A percentile compares a stretch with the other conserved stretches of the same genome.
phyloP scores from a whole-genome alignment of 92 coral and sea anemone genomes.

The Diadumene lineata region DNA sequence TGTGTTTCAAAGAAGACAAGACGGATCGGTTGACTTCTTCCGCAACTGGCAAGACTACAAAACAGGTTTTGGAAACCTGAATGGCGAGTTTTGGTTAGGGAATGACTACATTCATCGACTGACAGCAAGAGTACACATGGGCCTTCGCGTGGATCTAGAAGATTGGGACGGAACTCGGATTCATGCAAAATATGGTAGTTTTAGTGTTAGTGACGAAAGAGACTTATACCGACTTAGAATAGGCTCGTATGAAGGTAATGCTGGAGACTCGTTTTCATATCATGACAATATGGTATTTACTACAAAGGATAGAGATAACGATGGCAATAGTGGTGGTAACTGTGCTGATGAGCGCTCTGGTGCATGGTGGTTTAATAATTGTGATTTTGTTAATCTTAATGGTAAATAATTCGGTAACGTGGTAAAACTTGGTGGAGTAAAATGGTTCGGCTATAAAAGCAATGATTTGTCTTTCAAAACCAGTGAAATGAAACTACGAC shows the following conservation, averaged over 20 bases:
- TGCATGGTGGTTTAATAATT: constrained; percentile 4
- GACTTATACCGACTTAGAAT: neutral
- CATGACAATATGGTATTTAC: neutral
- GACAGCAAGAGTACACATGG: neutral
- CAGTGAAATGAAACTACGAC: neutral
- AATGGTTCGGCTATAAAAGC: neutral
- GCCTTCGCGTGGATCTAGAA: neutral
- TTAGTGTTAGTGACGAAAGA: neutral
- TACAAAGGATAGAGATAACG: neutral
- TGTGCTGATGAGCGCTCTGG: neutral
- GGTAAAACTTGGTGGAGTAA: neutral
- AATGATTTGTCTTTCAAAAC: neutral
- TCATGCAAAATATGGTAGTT: constrained; percentile 5
- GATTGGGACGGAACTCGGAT: constrained; percentile 4
- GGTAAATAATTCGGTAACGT: neutral
- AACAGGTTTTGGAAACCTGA: constrained; percentile 5
- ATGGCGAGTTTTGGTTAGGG: constrained; percentile 10
- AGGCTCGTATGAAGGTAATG: constrained; percentile 8
- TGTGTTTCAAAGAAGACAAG: neutral
- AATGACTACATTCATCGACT: constrained; percentile 10
- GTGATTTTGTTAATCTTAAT: neutral
- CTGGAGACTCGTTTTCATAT: constrained; percentile 5
- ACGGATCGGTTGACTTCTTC: constrained; percentile 15
- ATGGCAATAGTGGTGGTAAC: neutral
- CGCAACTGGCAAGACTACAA: neutral